Evolutionary conservation across 2,113 vertebrate genomes (phyloP).

Genomic region (rat (Rattus norvegicus)): DNA sequence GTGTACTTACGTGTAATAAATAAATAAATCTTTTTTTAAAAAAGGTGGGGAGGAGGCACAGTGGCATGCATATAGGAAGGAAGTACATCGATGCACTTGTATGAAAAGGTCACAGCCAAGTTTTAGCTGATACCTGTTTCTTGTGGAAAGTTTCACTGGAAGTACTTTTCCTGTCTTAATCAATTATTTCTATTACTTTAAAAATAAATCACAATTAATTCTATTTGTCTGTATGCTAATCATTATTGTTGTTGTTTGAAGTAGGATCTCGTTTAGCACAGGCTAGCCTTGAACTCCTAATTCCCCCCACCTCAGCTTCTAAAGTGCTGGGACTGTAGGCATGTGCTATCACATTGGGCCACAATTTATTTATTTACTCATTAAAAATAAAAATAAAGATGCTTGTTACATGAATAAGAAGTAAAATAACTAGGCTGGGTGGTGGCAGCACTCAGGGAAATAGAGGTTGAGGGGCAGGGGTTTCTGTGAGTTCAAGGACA

Average conservation of each 20-base stretch:
- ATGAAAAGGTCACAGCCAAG: background rate
- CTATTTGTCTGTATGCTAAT: background rate
- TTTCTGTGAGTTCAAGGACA: no score
- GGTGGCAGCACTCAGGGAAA: background rate
- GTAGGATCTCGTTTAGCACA: background rate
- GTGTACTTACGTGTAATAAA: no score
- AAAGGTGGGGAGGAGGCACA: background rate
- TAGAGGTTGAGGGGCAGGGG: background rate
- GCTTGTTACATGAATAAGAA: background rate
- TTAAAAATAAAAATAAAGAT: background rate
- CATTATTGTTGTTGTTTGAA: background rate
- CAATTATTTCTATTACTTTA: background rate
- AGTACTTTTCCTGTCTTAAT: background rate
- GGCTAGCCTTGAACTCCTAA: background rate
- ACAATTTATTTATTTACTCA: background rate
- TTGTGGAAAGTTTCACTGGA: background rate
- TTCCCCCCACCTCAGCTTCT: background rate
- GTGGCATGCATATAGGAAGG: background rate
- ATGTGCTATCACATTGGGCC: background rate
- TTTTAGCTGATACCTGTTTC: background rate
- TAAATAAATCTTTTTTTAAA: no score
- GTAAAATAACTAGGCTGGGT: slow-evolving; percentile 11
- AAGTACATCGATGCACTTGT: accelerated
- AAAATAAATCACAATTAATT: background rate
- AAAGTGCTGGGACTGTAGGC: background rate